Base-by-base conservation (phyloP, 1,140 invertebrate species). In the Triops longicaudatus region DNA sequence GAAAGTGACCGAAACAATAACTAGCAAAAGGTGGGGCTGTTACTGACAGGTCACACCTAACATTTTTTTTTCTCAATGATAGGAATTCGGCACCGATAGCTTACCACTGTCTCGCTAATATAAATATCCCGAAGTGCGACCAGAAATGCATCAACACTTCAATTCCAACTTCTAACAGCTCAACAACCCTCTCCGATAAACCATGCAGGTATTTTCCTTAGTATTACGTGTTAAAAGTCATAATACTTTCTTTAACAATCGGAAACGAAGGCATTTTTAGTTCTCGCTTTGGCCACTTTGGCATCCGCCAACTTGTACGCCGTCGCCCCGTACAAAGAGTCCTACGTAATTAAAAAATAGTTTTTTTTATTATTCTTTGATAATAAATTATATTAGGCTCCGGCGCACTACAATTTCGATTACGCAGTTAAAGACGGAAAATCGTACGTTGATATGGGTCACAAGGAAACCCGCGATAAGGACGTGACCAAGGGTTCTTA, bases 401-500 rank as follows among this genome's bases (percentile, higher is more conserved):
- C 50, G 22, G 50, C 50, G 7, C 22, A 63, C 22, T 75, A 75
- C 41, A 26, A 75, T 11, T 31, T 75, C 28, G 28, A 75, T 41
- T 75, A 44, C 22, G 26, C 74, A 31, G 74, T 75, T 26, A 31
- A 43, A 22, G 74, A 75, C 74, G 37, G 22, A 26, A 44, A 75
- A 22, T 75, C 74, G 14, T 41, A 44, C 14, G 77, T 77, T 11
- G 79, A 80, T 78, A 81, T 81, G 76, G 80, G 79, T 1, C 81
- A 81, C 12, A 72, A 78, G 27, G 81, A 81, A 73, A 63, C 17
- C 7, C 77, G 76, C 26, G 75, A 76, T 27, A 78, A 77, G 31
- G 78, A 73, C 27, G 75, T 77, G 5, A 79, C 80, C 27, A 79
- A 80, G 14, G 81, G 81, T 31, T 79, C 77, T n/a, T 81, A 81